Base-by-base conservation (phyloP, 2,113 vertebrate species). In the Desmodus rotundus region DNA sequence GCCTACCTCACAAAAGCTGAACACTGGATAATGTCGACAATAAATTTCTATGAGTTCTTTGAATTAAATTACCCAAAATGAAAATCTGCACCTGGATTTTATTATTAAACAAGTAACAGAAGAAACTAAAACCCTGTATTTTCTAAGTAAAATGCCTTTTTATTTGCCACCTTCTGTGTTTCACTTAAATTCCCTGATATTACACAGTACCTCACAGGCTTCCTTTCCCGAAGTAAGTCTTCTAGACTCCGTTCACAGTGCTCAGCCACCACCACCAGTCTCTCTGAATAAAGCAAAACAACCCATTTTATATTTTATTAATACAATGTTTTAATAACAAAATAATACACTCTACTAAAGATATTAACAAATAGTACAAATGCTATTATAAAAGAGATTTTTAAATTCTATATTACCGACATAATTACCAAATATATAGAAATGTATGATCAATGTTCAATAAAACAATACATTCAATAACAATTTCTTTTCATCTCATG, bases 261-360 rank as follows among this genome's bases (percentile, higher is more conserved):
- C 91, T 99, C 99, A 78, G 99, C 99, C 1, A 99, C 99, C 86
- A 99, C 99, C 95, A 99, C 99, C 87, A 99, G 98, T 41, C 99
- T 99, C 96, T 99, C 99, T 99, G 97, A 92, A 97, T 63, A 4
- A 31, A 76, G 89, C 5, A 96, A 70, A 93, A 38, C 28, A 96
- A 97, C 43, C 0, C 7, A 94, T 47, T 94, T 95, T 83, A 93
- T 26, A 93, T 72, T 74, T 84, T 41, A 68, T 95, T 74, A 95
- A 80, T 4, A 89, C 0, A 90, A 78, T 1, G 36, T 72, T 58
- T 89, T 87, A 84, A 54, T 52, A 92, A 65, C 15, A 92, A 94
- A 96, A 76, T 17, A 93, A 87, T 28, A 91, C 6, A 68, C 9
- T 9, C 13, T 54, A 89, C 26, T 70, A 5, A 88, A 83, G 15